Percentiles rank a stretch among this genome's conserved stretches.
Conservation (phyloP, 2,888 invertebrate species). For the Drosophila pseudotalamancana region DNA sequence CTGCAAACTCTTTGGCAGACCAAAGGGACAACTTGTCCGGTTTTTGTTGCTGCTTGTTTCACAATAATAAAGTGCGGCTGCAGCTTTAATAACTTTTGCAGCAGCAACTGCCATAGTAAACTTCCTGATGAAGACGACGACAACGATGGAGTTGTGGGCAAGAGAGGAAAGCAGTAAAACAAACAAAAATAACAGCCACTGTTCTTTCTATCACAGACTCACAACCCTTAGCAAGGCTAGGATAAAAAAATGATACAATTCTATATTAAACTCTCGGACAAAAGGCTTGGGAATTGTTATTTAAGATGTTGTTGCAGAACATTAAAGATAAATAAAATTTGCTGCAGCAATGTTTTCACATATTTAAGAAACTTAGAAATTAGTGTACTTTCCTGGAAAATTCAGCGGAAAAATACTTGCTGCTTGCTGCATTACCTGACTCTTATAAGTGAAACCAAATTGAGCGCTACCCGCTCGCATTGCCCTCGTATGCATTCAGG, state of each 20-base stretch:
- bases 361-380: slow-evolving; percentile 69
- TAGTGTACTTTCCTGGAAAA: slow-evolving; percentile 55
- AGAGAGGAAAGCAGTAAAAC: not conserved
- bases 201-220: slow-evolving; percentile 8
- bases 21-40: slow-evolving; percentile 47
- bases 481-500: slow-evolving; percentile 37
- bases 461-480: not conserved
- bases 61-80: slow-evolving; percentile 74
- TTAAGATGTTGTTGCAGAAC: slow-evolving; percentile 15
- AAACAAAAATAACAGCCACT: slow-evolving; percentile 18
- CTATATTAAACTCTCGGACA: slow-evolving; percentile 7
- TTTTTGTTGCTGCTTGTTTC: slow-evolving; percentile 55
- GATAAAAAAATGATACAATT: slow-evolving; percentile 3
- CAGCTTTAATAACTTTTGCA: slow-evolving; percentile 71
- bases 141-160: slow-evolving; percentile 14
- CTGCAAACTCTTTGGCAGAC: slow-evolving; percentile 26
- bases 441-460: slow-evolving; percentile 19
- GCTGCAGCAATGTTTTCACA: slow-evolving; percentile 62
- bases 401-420: slow-evolving; percentile 45
- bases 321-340: slow-evolving; percentile 64
- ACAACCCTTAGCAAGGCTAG: slow-evolving; percentile 14
- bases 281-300: slow-evolving; percentile 4
- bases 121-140: slow-evolving; percentile 48
- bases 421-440: slow-evolving; percentile 35
- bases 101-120: slow-evolving; percentile 51